Base-by-base conservation (phyloP, 2,113 vertebrate genomes). In the Holacanthus passer region DNA sequence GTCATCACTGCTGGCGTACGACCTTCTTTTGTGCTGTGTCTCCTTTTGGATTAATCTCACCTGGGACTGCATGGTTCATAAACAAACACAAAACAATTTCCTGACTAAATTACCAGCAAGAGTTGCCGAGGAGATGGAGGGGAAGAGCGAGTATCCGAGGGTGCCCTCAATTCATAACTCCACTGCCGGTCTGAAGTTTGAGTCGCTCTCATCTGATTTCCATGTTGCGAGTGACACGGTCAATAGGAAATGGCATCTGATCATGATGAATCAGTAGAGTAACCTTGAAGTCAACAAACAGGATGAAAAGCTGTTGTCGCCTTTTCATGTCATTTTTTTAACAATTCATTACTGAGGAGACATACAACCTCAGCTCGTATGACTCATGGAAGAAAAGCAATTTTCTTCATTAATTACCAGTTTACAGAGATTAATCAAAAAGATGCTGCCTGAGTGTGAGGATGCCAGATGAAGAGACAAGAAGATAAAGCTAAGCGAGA, bases 51-150 rank as follows among this genome's bases (percentile, higher is more conserved):
- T 84, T 88, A 82, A 91, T 91, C 85, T 85, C 87, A 86, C 73
- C 79, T 81, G 87, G 84, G 87, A 88, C 79, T 80, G 79, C 83
- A 87, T 55, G 85, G 64, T 89, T 91, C 88, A 87, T 88, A 88
- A 91, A 91, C 84, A 93, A 89, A 91, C 84, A 89, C 82, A 79
- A 88, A 90, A 91, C 86, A 80, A 90, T 94, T 89, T 92, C 82
- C 84, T 35, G 76, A 86, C 85, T 87, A 77, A 79, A 90, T 92
- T 88, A 83, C 82, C 55, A 52, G 64, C 48, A 66, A 47, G 62
- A 82, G 60, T 65, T 39, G 17, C 65, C 32, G 13, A 66, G 69
- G 72, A 84, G 72, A 88, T 48, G 52, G 66, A 75, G 52, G 55
- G 24, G 68, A 52, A 50, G 24, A 60, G 70, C 0, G 7, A 64